These are phyloP conservation scores for Morone chrysops DNA, from an alignment of 2,113 vertebrate species.

Conservation along the genomic window DNA sequence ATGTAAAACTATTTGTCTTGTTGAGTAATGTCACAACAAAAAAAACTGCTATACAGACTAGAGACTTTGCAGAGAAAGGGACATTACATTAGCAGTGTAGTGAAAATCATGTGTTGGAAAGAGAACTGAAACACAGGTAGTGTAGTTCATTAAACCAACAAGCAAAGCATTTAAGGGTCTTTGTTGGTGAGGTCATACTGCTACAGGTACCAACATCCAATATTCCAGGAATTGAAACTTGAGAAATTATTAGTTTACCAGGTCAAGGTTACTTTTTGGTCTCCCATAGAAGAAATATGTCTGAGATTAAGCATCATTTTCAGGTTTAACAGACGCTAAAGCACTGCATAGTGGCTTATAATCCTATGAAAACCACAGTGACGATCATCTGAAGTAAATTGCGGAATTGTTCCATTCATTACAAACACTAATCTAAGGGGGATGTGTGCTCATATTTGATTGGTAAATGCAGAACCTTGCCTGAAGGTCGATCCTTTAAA, in stretches of 20 bases:
- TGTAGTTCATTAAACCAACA: background rate
- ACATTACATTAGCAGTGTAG: background rate
- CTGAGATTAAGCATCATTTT: background rate
- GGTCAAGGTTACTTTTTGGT: background rate
- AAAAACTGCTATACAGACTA: background rate
- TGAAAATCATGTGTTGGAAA: background rate
- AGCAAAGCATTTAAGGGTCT: background rate
- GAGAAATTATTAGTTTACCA: no score
- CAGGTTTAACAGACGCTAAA: background rate
- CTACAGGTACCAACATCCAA: background rate
- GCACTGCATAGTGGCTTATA: background rate
- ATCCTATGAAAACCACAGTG: background rate
- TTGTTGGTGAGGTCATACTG: background rate
- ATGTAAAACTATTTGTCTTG: slow-evolving; percentile 34
- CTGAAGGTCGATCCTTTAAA: background rate
- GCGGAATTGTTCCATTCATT: background rate
- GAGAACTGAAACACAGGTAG: background rate
- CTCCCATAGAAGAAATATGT: background rate
- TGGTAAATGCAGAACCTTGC: background rate
- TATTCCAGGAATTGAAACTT: background rate
- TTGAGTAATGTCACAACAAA: slow-evolving; percentile 31
- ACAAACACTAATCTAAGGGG: background rate
- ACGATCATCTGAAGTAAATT: background rate
- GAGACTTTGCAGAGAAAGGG: background rate
- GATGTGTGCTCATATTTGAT: background rate